Percentiles rank a stretch among this genome's conserved stretches.
phyloP scores from a whole-genome alignment of 2,888 invertebrate genomes.

The Ischnura elegans region DNA sequence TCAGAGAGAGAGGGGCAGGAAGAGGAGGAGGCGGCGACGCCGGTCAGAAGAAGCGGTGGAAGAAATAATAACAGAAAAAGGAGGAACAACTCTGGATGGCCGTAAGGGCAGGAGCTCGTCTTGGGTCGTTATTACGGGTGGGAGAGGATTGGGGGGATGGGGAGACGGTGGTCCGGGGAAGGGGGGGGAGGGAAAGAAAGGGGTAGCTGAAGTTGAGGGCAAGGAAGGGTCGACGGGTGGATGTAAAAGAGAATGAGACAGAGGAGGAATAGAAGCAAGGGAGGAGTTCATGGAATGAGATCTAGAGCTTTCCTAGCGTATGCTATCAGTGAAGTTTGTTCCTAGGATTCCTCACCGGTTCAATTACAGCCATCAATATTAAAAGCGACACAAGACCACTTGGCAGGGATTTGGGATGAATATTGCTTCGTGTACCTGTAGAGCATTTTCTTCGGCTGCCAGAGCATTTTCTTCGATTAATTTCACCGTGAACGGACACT shows the following conservation, averaged over 20 bases:
- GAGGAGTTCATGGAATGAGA: too few relatives aligned
- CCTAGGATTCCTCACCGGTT: too few relatives aligned
- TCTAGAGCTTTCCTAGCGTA: too few relatives aligned
- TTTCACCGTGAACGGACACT: too few relatives aligned
- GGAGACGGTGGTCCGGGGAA: background rate
- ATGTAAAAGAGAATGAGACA: background rate
- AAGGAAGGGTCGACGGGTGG: background rate
- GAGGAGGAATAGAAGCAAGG: too few relatives aligned
- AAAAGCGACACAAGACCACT: too few relatives aligned
- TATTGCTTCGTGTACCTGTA: too few relatives aligned
- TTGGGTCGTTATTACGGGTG: slow-evolving; percentile 60
- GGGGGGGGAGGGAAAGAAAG: background rate
- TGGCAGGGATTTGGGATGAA: too few relatives aligned
- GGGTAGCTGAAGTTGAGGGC: background rate
- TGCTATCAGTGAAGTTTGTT: too few relatives aligned
- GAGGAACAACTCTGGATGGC: slow-evolving; percentile 33
- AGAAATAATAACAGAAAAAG: slow-evolving; percentile 40
- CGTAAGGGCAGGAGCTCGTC: slow-evolving; percentile 62
- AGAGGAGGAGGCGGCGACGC: background rate
- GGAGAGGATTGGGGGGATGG: background rate
- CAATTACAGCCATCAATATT: too few relatives aligned
- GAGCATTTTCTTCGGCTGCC: too few relatives aligned
- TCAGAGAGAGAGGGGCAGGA: background rate
- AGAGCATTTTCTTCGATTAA: too few relatives aligned
- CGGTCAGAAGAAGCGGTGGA: background rate